phyloP scores from a whole-genome alignment of 2,113 vertebrate species.

The Cathartes aura region DNA sequence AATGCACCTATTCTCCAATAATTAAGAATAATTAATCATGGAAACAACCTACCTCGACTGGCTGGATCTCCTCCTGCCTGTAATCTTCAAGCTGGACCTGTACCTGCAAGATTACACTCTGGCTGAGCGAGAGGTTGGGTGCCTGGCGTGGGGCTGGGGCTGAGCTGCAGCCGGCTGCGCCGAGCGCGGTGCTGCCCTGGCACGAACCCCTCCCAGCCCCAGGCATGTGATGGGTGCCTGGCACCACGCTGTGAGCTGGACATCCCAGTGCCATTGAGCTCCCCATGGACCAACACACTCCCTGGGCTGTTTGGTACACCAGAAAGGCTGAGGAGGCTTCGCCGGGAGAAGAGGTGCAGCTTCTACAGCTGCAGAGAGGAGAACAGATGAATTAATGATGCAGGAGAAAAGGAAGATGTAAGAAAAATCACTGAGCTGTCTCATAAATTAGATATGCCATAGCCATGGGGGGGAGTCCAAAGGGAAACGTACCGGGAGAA shows the following conservation, averaged over 20 bases:
- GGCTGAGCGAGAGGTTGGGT: neutral
- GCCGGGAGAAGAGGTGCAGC: neutral
- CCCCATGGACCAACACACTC: neutral
- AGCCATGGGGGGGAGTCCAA: neutral
- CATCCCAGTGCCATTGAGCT: accelerated
- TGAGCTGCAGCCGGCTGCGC: neutral
- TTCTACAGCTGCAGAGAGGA: neutral
- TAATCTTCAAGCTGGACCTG: neutral
- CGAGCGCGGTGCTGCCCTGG: neutral
- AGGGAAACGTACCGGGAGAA: accelerated
- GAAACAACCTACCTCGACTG: neutral
- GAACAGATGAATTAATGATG: neutral
- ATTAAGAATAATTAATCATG: neutral
- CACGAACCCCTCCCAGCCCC: neutral
- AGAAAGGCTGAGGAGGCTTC: neutral
- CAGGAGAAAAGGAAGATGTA: neutral
- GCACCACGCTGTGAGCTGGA: neutral
- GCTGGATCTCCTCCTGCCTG: neutral
- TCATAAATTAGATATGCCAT: neutral
- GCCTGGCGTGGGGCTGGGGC: neutral
- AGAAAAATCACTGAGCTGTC: neutral
- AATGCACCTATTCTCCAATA: neutral
- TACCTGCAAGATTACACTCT: accelerated
- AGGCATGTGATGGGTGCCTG: neutral
- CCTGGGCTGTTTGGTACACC: too few relatives aligned